Percentiles rank a stretch among this genome's conserved stretches.
phyloP scores from a whole-genome alignment of 2,113 vertebrate genomes.

The Buteo buteo region DNA sequence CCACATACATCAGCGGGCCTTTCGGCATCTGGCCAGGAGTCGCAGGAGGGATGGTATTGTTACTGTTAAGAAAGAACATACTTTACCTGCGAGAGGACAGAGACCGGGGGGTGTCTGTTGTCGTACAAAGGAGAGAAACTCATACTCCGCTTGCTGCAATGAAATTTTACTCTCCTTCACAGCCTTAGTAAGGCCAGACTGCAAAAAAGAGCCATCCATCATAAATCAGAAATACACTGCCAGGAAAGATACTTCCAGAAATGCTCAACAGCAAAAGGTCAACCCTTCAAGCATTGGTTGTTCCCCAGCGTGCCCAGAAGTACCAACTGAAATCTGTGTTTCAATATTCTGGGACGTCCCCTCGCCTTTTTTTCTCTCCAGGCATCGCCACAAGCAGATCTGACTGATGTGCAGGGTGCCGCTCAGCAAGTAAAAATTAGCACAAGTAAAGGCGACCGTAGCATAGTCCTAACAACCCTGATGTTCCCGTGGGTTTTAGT shows the following conservation, averaged over 20 bases:
- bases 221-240: background rate
- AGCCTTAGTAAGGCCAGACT: slow-evolving; percentile 95
- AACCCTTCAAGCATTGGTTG: fast-evolving
- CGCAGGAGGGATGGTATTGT: background rate
- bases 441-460: fast-evolving
- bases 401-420: background rate
- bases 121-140: slow-evolving; percentile 93
- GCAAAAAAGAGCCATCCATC: slow-evolving; percentile 42
- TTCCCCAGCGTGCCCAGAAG: background rate
- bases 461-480: fast-evolving
- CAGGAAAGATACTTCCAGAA: background rate
- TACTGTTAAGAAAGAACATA: fast-evolving
- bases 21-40: background rate
- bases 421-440: background rate
- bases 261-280: background rate
- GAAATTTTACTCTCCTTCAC: slow-evolving; percentile 88
- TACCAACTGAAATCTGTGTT: background rate
- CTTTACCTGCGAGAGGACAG: slow-evolving; percentile 92
- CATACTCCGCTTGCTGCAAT: slow-evolving; percentile 90
- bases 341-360: no score
- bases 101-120: slow-evolving; percentile 92
- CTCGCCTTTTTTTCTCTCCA: background rate
- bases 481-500: background rate
- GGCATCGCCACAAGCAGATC: background rate
- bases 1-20: background rate